Evolutionary conservation across 2,888 invertebrate species (phyloP).

Genomic region (Ormyrus labotus): DNA sequence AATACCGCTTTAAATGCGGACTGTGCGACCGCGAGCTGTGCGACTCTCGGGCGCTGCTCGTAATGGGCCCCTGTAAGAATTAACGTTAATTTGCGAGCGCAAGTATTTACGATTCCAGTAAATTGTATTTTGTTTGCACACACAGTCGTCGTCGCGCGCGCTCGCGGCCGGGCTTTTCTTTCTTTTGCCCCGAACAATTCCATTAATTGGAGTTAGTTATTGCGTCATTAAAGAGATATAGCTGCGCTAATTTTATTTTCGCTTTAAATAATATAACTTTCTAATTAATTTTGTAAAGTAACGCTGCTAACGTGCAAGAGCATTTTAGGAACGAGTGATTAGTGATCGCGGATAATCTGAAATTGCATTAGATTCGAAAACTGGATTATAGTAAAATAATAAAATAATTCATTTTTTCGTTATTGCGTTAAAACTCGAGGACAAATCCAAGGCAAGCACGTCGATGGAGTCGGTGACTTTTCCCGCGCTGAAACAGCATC

Average conservation of each 20-base stretch:
- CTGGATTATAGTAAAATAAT: too few species aligned
- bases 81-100: slow-evolving; percentile 48
- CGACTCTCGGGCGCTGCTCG: neutral
- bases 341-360: too few species aligned
- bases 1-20: slow-evolving; percentile 20
- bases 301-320: too few species aligned
- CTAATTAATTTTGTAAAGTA: neutral
- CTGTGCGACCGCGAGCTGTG: neutral
- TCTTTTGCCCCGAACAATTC: slow-evolving; percentile 20
- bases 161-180: slow-evolving; percentile 9
- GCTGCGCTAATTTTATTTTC: neutral
- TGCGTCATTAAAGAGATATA: slow-evolving; percentile 26
- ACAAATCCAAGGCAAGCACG: too few species aligned
- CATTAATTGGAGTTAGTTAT: slow-evolving; percentile 46
- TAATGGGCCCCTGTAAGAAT: slow-evolving; percentile 31
- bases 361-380: too few species aligned
- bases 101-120: slow-evolving; percentile 47
- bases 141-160: neutral
- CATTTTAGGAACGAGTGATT: neutral
- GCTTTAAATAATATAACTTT: neutral
- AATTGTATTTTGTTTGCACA: slow-evolving; percentile 48
- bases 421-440: neutral
- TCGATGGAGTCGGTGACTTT: neutral
- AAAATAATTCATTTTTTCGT: neutral
- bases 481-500: neutral